Base-by-base conservation (phyloP, 2,797 vertebrate genomes). In the Hemitrygon akajei region DNA sequence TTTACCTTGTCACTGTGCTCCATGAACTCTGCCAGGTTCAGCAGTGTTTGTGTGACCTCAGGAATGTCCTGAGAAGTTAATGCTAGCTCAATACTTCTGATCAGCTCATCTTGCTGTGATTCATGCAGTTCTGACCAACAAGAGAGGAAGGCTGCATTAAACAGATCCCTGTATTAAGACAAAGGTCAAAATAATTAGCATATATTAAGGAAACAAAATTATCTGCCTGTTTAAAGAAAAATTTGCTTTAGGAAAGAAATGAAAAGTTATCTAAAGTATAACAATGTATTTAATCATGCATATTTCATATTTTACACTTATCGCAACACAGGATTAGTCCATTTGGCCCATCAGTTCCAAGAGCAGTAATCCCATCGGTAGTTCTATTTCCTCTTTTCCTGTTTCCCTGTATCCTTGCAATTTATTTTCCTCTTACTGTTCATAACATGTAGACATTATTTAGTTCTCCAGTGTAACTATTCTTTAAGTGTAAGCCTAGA, bases 11-110 rank as follows among this genome's bases (percentile, higher is more conserved):
- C 99, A 77, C 99, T 99, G 96, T 99, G 99, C 94, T 99, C 99
- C 99, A 99, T 99, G 96, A 99, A 99, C 95, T 99, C 99, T 0
- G 99, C 99, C 96, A 99, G 95, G 96, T 99, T 99, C 69, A 99
- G 97, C 60, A 99, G 97, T 0, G 99, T 99, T 95, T 99, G 99
- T 0, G 99, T 99, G 96, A 99, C 99, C 95, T 99, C 99, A 0
- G 98, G 98, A 0, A 99, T 99, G 96, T 99, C 99, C 95, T 99
- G 99, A 1, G 99, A 98, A 14, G 98, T 99, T 94, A 99, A 97
- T 0, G 99, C 99, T 94, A 99, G 93, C 95, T 99, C 99, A 0
- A 99, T 99, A 96, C 99, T 99, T 94, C 98, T 97, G 95, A 99
- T 99, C 95, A 99, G 97, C 95, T 99, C 99, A 2, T 99, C 99